Percentiles rank a stretch among this genome's conserved stretches.
Evolutionary conservation across 1,140 invertebrate genomes (phyloP).

Genomic region (Triops longicaudatus): DNA sequence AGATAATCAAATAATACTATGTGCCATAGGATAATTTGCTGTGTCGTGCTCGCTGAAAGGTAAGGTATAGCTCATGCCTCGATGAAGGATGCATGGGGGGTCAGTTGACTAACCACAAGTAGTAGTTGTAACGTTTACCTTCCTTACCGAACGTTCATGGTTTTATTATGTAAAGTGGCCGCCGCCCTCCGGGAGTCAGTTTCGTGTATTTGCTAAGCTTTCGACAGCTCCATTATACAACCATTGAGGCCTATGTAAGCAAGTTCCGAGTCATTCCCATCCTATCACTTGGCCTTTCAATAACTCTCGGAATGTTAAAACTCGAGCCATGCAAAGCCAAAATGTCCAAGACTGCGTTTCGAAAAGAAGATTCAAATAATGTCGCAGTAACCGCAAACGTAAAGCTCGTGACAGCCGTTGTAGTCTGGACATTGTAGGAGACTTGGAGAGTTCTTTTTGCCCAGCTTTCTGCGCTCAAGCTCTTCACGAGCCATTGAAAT

Average conservation of each 20-base stretch:
- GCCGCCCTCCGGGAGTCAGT: conserved; percentile 9
- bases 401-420: no score
- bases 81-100: background rate
- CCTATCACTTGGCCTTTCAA: background rate
- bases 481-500: background rate
- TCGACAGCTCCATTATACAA: conserved; percentile 12
- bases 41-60: background rate
- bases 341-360: no score
- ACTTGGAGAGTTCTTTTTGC: background rate
- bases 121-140: background rate
- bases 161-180: conserved; percentile 12
- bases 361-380: no score
- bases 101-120: conserved; percentile 1
- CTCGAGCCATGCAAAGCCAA: background rate
- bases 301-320: background rate
- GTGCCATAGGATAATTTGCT: background rate
- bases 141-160: background rate
- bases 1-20: no score
- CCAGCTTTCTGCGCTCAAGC: background rate
- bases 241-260: conserved; percentile 11
- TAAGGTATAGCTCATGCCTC: background rate
- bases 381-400: no score
- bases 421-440: no score
- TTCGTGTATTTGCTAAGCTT: background rate
- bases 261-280: conserved; percentile 3